Evolutionary conservation across 2,888 invertebrate genomes (phyloP).

Genomic region (Ceraclea dissimilis): DNA sequence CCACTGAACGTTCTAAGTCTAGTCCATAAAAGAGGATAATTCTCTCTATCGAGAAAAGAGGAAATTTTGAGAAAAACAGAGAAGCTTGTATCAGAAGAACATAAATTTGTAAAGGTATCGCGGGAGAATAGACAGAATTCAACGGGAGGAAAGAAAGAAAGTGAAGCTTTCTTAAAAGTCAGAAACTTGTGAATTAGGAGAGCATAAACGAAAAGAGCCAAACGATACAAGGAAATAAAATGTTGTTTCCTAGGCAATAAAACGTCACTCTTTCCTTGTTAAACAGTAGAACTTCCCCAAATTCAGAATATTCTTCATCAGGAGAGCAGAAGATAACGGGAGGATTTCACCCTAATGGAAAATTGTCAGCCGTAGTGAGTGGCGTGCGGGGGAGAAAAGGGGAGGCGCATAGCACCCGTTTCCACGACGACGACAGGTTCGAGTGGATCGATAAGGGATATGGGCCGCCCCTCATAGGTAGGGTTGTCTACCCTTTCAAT

Average conservation of each 20-base stretch:
- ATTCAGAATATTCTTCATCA: neutral
- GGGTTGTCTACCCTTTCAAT: constrained; percentile 8
- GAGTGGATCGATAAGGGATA: constrained; percentile 14
- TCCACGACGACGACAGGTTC: constrained; percentile 18
- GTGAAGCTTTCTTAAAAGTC: constrained; percentile 5
- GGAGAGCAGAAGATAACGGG: constrained; percentile 6
- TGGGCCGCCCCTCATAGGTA: constrained; percentile 5
- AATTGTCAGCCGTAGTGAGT: neutral
- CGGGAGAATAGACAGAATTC: neutral
- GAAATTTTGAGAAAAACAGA: constrained; percentile 3
- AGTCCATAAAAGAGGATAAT: neutral
- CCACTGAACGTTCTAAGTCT: no score
- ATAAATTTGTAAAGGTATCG: neutral
- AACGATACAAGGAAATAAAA: neutral
- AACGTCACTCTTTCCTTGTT: neutral
- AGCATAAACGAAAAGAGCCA: neutral
- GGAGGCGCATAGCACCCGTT: constrained; percentile 18
- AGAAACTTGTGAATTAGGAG: neutral
- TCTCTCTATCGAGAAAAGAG: neutral
- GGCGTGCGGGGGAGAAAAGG: constrained; percentile 6
- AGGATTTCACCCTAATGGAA: neutral
- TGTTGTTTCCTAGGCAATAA: neutral
- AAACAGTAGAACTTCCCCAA: constrained; percentile 4
- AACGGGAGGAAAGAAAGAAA: constrained; percentile 5
- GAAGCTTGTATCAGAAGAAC: constrained; percentile 2